These are phyloP conservation scores for Latheticus oryzae DNA, from an alignment of 2,888 invertebrate genomes.

Conservation along the genomic window DNA sequence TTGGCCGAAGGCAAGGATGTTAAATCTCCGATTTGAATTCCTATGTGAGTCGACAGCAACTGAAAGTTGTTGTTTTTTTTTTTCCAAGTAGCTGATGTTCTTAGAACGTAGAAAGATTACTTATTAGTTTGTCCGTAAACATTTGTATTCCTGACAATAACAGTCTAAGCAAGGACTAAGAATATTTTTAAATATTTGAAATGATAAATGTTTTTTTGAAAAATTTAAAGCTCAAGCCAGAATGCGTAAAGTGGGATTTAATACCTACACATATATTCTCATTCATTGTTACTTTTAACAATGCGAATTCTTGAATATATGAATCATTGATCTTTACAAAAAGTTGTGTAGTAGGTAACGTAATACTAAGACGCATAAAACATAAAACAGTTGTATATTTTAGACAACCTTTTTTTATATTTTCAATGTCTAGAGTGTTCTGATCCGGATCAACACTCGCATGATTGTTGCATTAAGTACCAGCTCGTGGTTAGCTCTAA, in stretches of 20 bases:
- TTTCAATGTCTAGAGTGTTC: too few species aligned
- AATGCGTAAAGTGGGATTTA: constrained; percentile 41
- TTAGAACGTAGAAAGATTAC: constrained; percentile 23
- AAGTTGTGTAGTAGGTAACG: too few species aligned
- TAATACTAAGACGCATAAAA: too few species aligned
- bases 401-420: too few species aligned
- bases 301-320: constrained; percentile 35
- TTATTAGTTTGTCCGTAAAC: constrained; percentile 28
- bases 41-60: constrained; percentile 33
- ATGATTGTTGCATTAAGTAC: constrained; percentile 9
- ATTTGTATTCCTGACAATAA: constrained; percentile 14
- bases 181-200: too few species aligned
- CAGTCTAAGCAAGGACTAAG: not conserved
- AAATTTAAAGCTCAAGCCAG: too few species aligned
- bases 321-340: constrained; percentile 35
- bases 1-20: constrained; percentile 45
- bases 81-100: constrained; percentile 17
- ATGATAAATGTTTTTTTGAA: too few species aligned
- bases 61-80: constrained; percentile 39
- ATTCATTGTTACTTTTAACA: constrained; percentile 33
- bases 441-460: constrained; percentile 10
- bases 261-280: constrained; percentile 35
- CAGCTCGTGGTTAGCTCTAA: constrained; percentile 8
- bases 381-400: too few species aligned
- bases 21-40: constrained; percentile 41